Evolutionary conservation across 2,797 vertebrate genomes (phyloP).

Genomic region (Scolopax bukidnonensis): DNA sequence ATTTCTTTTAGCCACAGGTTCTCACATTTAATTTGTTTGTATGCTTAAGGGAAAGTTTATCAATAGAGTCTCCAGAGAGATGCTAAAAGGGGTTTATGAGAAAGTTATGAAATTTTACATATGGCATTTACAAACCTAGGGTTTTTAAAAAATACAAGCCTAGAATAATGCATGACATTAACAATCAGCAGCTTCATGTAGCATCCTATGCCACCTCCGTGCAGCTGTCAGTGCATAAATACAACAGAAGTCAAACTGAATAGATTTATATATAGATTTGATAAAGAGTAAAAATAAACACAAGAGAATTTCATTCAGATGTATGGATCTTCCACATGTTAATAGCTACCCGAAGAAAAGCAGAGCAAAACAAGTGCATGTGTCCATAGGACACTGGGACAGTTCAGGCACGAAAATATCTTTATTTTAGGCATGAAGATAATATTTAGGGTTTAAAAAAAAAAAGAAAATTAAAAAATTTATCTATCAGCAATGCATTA

Average conservation of each 20-base stretch:
- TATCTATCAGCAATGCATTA: not conserved
- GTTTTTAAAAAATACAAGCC: not conserved
- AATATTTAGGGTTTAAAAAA: not conserved
- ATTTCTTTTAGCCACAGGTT: slow-evolving; percentile 80
- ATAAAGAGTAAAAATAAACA: not conserved
- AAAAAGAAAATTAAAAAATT: not conserved
- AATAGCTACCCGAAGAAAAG: not conserved
- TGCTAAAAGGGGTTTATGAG: slow-evolving; percentile 55
- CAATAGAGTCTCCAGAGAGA: slow-evolving; percentile 69
- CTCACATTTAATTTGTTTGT: slow-evolving; percentile 84
- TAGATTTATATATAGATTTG: not conserved
- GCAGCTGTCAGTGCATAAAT: not conserved
- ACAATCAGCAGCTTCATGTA: slow-evolving; percentile 7
- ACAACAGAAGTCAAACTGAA: not conserved
- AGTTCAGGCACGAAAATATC: not conserved
- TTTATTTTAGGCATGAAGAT: not conserved
- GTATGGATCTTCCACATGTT: not conserved
- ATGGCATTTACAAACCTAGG: slow-evolving; percentile 48
- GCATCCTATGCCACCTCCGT: slow-evolving; percentile 10
- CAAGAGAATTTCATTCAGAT: not conserved
- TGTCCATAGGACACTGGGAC: not conserved
- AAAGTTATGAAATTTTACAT: slow-evolving; percentile 62
- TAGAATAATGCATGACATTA: slow-evolving; percentile 49
- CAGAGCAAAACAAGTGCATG: fast-evolving
- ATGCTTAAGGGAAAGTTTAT: slow-evolving; percentile 77